Percentiles rank a stretch among this genome's conserved stretches.
Conservation (phyloP, 2,113 vertebrate genomes). For the Catagonus wagneri region DNA sequence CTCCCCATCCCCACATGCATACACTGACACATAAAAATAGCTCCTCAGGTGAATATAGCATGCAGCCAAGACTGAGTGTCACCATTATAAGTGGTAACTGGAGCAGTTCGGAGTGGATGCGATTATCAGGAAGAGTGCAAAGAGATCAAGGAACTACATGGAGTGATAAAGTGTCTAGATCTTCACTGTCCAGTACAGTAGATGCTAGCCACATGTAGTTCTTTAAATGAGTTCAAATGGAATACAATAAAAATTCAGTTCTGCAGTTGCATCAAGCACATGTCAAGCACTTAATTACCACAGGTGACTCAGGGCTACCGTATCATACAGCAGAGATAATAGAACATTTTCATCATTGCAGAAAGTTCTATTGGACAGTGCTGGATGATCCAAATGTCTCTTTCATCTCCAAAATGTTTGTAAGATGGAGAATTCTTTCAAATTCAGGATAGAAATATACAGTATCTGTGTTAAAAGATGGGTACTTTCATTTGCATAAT, state of each 20-base stretch:
- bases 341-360: conserved; percentile 4
- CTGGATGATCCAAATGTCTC: conserved; percentile 6
- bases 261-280: background rate
- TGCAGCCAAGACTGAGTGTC: background rate
- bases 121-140: background rate
- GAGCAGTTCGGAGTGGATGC: background rate
- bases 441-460: background rate
- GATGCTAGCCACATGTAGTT: background rate
- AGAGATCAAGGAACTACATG: conserved; percentile 4
- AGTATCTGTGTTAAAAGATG: conserved; percentile 35
- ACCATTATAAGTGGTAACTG: background rate
- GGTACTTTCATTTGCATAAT: conserved; percentile 16
- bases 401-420: background rate
- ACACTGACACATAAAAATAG: background rate
- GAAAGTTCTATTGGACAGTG: background rate
- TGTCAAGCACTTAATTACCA: conserved; percentile 25
- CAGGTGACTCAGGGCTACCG: background rate
- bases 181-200: background rate
- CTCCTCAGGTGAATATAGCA: background rate
- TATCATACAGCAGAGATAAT: background rate
- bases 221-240: conserved; percentile 48
- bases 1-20: background rate
- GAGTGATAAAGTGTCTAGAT: background rate
- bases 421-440: background rate
- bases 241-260: conserved; percentile 21